Conservation (phyloP, 2,888 invertebrate species). For the Amiota minor region DNA sequence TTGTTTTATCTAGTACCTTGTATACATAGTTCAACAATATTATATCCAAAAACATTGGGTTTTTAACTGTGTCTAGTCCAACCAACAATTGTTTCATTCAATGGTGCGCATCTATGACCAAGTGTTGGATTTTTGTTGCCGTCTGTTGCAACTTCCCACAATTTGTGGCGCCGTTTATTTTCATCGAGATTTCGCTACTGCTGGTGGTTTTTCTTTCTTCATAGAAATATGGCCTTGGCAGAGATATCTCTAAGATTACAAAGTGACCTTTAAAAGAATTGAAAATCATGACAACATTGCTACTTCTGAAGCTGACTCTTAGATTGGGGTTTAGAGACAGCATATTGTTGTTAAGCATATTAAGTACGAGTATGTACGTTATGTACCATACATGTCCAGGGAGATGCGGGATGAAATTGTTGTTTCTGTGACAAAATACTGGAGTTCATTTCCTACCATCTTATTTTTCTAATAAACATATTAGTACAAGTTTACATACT, state of each 20-base stretch:
- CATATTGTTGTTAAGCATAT: too few species aligned
- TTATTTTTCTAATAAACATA: too few species aligned
- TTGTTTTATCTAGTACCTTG: conserved; percentile 1
- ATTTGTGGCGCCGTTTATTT: neutral
- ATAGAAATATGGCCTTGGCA: neutral
- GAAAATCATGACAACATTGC: too few species aligned
- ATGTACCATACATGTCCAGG: too few species aligned
- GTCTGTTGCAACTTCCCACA: conserved; percentile 16
- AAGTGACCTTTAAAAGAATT: neutral
- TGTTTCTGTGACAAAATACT: too few species aligned
- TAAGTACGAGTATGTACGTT: too few species aligned
- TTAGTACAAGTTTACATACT: too few species aligned
- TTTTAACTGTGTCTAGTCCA: neutral
- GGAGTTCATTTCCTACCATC: too few species aligned
- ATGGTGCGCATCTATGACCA: neutral
- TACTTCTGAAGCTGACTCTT: too few species aligned
- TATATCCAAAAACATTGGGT: neutral
- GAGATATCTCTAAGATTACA: neutral
- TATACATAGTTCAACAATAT: too few species aligned
- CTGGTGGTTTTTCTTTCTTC: neutral
- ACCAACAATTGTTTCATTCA: neutral
- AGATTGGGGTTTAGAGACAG: too few species aligned
- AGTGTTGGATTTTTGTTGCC: neutral
- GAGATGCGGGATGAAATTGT: too few species aligned
- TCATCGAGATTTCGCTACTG: neutral